Percentiles rank a stretch among this genome's conserved stretches.
Evolutionary conservation across 2,797 vertebrate genomes (phyloP).

Genomic region (Anguilla megastoma): DNA sequence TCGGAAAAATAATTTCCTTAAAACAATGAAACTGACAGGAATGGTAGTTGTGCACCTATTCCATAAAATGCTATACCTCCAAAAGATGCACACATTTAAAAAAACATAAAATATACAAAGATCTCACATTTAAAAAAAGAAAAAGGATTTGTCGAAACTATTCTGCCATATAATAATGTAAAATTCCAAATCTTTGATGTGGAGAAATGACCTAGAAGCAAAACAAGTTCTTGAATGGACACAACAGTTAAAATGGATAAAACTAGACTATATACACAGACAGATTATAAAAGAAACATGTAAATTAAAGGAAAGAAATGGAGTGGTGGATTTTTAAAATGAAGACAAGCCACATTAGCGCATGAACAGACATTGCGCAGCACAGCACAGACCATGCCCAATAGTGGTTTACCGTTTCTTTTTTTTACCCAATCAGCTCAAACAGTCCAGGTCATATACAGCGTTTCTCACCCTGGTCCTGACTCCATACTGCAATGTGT

Average conservation of each 20-base stretch:
- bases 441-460: not conserved
- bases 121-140: constrained; percentile 47
- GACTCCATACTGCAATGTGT: not conserved
- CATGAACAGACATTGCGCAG: not conserved
- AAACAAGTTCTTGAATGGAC: constrained; percentile 39
- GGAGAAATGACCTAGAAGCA: not conserved
- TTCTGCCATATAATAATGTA: constrained; percentile 50
- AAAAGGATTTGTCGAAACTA: not conserved
- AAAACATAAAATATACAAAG: constrained; percentile 56
- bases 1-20: constrained; percentile 60
- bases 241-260: constrained; percentile 36
- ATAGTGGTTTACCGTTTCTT: constrained; percentile 54
- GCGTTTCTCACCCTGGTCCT: not conserved
- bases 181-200: constrained; percentile 45
- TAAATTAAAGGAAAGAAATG: not conserved
- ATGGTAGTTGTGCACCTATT: constrained; percentile 52
- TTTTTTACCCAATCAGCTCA: constrained; percentile 24
- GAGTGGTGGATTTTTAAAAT: constrained; percentile 22
- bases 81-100: constrained; percentile 43
- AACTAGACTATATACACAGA: constrained; percentile 27
- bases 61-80: constrained; percentile 59
- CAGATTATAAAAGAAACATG: constrained; percentile 20
- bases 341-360: not conserved
- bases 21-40: constrained; percentile 49
- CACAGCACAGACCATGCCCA: not conserved